Base-by-base conservation (phyloP, 2,888 invertebrate genomes). In the Leistus spinibarbis region DNA sequence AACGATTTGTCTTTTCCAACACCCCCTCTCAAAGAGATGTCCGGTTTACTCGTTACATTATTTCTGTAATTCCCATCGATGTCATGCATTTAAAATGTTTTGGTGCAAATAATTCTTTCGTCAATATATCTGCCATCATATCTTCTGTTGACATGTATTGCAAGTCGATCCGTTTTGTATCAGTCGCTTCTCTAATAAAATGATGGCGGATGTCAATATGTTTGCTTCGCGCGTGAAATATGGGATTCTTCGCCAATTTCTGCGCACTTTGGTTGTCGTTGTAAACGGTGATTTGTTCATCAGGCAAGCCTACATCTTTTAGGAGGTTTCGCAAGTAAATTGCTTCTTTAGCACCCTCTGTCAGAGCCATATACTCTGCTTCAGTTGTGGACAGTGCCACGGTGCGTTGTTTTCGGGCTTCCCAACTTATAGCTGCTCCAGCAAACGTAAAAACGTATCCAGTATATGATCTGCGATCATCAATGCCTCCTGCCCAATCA, bases 311-410 rank as follows among this genome's bases (percentile, higher is more conserved):
- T n/a, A n/a, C n/a, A n/a, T n/a, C n/a, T n/a, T n/a, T n/a, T n/a
- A n/a, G n/a, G n/a, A n/a, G n/a, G n/a, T n/a, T n/a, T n/a, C n/a
- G n/a, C n/a, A 24, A 24, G 20, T 74, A 64, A 13, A 77, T 56
- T 5, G 72, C 69, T 75, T 77, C 77, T 27, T 79, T 78, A 23
- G 73, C 57, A 13, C 67, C 60, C 54, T 76, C 76, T 9, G 76
- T 70, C n/a, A 77, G 10, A 3, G 76, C 27, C 69, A 77, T 73
- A 24, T 76, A 77, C 60, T 78, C 77, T 7, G 77, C 76, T 64
- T 78, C 77, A 19, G 78, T 71, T 3, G 76, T 75, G 3, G 76
- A 73, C 9, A 76, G 62, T 0, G 77, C 78, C 7, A 77, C 74
- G 16, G 60, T 73, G 19, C 22, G 60, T 54, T 77, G 77, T 23